A percentile compares a stretch with the other conserved stretches of the same genome.
Evolutionary conservation across 2,797 vertebrate genomes (phyloP).

Genomic region (Arrhamphus sclerolepis): DNA sequence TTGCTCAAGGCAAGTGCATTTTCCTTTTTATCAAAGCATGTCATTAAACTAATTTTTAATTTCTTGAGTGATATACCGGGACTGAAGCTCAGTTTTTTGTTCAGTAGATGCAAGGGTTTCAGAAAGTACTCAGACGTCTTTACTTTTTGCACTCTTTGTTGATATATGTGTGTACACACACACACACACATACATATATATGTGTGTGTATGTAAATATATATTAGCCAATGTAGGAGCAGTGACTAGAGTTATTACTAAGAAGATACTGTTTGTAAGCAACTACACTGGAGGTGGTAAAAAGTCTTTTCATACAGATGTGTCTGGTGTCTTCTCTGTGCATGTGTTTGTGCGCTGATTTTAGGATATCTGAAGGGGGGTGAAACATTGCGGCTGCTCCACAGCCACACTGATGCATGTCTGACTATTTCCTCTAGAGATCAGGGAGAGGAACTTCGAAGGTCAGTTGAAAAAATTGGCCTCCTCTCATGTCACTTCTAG

Average conservation of each 20-base stretch:
- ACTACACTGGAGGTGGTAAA: no score
- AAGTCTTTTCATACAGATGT: no score
- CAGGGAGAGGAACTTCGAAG: constrained; percentile 89
- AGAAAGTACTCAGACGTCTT: no score
- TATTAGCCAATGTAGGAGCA: neutral
- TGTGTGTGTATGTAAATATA: no score
- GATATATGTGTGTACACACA: no score
- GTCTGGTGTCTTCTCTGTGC: neutral
- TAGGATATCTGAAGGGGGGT: constrained; percentile 92
- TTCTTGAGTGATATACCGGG: constrained; percentile 6
- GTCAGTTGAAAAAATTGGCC: constrained; percentile 69
- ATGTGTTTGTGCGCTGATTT: constrained; percentile 15
- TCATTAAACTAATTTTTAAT: constrained; percentile 14
- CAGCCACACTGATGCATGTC: constrained; percentile 91
- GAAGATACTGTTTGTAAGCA: no score
- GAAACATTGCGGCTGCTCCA: constrained; percentile 91
- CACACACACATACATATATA: no score
- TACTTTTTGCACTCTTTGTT: no score
- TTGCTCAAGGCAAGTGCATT: constrained; percentile 86
- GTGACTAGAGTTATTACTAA: neutral
- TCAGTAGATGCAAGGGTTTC: no score
- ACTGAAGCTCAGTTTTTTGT: neutral
- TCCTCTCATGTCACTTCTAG: neutral
- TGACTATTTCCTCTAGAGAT: constrained; percentile 88
- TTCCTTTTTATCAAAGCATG: constrained; percentile 16